Evolutionary conservation across 1,140 invertebrate genomes (phyloP).

Genomic region (Marisa cornuarietis): DNA sequence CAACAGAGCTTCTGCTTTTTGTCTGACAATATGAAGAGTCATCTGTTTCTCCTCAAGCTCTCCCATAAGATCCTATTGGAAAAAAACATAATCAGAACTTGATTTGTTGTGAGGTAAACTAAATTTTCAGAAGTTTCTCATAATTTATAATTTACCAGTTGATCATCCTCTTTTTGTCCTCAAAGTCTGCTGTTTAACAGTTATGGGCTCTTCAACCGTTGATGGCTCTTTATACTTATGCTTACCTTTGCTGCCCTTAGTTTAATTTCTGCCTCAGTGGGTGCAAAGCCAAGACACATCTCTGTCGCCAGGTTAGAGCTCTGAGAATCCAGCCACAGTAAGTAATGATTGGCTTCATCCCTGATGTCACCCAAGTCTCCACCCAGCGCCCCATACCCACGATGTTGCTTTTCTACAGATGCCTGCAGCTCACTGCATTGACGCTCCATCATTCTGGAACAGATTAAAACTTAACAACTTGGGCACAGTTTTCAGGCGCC

Average conservation of each 20-base stretch:
- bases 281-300: constrained; percentile 75
- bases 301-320: constrained; percentile 70
- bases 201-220: no score
- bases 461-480: no score
- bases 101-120: no score
- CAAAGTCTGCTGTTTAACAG: no score
- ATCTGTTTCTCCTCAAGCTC: constrained; percentile 86
- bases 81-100: no score
- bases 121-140: no score
- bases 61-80: constrained; percentile 31
- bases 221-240: not conserved
- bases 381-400: constrained; percentile 37
- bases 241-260: constrained; percentile 52
- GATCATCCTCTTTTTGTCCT: no score
- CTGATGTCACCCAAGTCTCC: constrained; percentile 46
- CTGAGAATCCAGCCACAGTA: constrained; percentile 83
- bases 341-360: constrained; percentile 65
- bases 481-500: no score
- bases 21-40: constrained; percentile 82
- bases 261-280: constrained; percentile 41
- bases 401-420: constrained; percentile 35
- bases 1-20: constrained; percentile 83
- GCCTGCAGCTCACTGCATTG: constrained; percentile 37
- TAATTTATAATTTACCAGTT: no score
- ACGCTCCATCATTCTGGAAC: constrained; percentile 42